phyloP scores from a whole-genome alignment of 2,888 invertebrate species.

The Microplitis deprimator region DNA sequence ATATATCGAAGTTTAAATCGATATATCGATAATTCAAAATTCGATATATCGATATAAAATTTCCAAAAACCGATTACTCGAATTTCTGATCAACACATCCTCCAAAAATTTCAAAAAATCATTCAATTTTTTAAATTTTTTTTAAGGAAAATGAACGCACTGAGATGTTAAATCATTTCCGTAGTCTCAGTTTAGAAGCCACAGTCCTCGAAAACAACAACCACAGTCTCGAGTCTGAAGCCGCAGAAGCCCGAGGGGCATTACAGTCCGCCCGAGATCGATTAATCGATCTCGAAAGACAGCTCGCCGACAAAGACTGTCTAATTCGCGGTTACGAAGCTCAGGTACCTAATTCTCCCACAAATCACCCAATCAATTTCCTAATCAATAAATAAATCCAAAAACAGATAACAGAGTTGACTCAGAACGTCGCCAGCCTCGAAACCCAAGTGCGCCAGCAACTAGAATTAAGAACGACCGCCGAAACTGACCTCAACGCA shows the following conservation, averaged over 20 bases:
- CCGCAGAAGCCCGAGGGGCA: constrained; percentile 78
- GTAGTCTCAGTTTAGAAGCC: constrained; percentile 83
- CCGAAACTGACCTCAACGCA: constrained; percentile 77
- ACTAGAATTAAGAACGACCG: constrained; percentile 74
- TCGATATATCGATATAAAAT: no score
- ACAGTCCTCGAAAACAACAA: constrained; percentile 84
- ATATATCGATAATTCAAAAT: no score
- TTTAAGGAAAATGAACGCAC: constrained; percentile 83
- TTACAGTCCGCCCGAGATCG: constrained; percentile 75
- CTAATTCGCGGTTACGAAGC: constrained; percentile 75
- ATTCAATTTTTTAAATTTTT: constrained; percentile 4
- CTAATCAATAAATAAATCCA: background rate
- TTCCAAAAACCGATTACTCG: no score
- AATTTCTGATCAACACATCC: no score
- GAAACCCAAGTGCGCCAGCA: constrained; percentile 78
- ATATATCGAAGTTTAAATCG: no score
- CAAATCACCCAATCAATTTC: background rate
- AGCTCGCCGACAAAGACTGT: constrained; percentile 74
- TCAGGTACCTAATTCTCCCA: constrained; percentile 69
- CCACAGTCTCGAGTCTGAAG: constrained; percentile 84
- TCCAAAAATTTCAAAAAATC: constrained; percentile 20
- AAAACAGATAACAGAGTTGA: constrained; percentile 72
- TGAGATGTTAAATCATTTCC: constrained; percentile 86
- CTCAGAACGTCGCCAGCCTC: constrained; percentile 73
- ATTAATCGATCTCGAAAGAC: constrained; percentile 78